Percentiles rank a stretch among this genome's conserved stretches.
These are phyloP conservation scores for Anneissia japonica DNA, from an alignment of 35 echinoderm and acorn worm genomes.

Conservation along the genomic window DNA sequence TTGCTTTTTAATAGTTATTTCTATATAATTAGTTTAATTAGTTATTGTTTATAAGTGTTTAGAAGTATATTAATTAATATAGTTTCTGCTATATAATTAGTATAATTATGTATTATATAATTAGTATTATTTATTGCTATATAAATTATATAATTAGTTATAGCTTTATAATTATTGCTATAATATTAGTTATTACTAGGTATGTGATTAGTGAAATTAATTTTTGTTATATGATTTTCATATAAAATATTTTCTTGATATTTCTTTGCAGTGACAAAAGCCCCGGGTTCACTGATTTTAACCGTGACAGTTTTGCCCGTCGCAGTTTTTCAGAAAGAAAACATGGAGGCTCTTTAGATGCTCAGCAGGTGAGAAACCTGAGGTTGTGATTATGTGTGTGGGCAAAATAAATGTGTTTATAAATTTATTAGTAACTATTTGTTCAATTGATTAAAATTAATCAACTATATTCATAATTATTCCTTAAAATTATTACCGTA, in stretches of 20 bases:
- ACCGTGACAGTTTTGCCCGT: slow-evolving; percentile 74
- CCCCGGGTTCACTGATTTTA: slow-evolving; percentile 61
- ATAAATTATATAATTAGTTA: background rate
- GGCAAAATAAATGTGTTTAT: no score
- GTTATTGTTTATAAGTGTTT: no score
- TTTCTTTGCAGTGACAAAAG: slow-evolving; percentile 40
- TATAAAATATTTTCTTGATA: background rate
- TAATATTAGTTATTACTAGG: background rate
- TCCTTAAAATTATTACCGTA: no score
- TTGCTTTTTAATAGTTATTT: no score
- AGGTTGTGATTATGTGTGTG: no score
- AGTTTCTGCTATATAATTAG: no score
- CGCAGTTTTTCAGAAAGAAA: slow-evolving; percentile 84
- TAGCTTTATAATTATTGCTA: background rate
- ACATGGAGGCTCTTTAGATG: slow-evolving; percentile 83
- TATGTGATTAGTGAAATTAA: background rate
- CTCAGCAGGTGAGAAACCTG: slow-evolving; percentile 59
- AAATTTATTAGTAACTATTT: no score
- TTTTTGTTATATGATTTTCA: background rate
- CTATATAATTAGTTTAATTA: no score
- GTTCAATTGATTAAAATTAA: no score
- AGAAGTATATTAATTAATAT: no score
- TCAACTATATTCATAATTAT: no score
- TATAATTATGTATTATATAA: no score
- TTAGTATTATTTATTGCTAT: background rate